Evolutionary conservation across 2,797 vertebrate species (phyloP).

Genomic region (Acanthiza pusilla): DNA sequence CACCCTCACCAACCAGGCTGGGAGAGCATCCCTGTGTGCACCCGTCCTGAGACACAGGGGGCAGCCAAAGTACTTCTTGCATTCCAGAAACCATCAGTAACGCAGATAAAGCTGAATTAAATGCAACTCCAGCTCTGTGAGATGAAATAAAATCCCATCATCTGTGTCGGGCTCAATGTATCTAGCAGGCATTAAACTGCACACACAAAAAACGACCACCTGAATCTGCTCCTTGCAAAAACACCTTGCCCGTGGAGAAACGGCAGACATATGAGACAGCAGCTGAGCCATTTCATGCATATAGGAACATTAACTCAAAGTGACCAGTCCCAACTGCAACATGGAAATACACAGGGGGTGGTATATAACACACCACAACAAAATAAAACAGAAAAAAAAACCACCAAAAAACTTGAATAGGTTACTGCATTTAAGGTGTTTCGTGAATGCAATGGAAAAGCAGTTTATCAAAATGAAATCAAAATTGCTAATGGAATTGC

Average conservation of each 20-base stretch:
- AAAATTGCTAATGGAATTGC: neutral
- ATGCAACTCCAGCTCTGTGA: neutral
- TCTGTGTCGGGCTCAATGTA: accelerated
- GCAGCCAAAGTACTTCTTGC: neutral
- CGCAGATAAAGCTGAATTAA: neutral
- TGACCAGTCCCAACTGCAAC: neutral
- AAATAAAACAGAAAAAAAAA: neutral
- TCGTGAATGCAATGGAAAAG: accelerated
- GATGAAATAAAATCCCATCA: neutral
- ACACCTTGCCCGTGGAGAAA: neutral
- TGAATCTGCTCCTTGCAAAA: neutral
- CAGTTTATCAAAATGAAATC: neutral
- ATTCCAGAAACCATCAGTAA: neutral
- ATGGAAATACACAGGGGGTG: neutral
- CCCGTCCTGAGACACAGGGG: neutral
- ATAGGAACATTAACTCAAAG: neutral
- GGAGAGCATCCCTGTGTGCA: accelerated
- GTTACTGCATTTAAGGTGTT: neutral
- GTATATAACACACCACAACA: neutral
- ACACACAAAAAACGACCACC: neutral
- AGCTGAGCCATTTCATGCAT: neutral
- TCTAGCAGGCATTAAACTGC: neutral
- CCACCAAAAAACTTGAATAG: neutral
- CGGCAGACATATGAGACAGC: accelerated
- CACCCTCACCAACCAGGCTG: too few species aligned